These are phyloP conservation scores for Acleris holmiana DNA, from an alignment of 2,888 invertebrate genomes.

Conservation along the genomic window DNA sequence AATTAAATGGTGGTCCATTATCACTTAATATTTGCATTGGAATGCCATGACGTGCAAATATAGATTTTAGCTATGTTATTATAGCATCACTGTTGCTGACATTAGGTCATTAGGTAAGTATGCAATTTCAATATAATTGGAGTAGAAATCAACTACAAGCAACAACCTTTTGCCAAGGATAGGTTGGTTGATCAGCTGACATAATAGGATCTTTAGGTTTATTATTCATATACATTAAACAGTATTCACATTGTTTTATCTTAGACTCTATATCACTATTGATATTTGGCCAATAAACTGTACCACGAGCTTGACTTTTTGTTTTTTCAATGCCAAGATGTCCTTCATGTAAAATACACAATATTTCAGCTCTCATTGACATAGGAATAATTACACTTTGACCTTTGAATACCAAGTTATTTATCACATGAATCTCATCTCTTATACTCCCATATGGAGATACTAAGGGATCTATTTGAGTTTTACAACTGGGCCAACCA, in stretches of 20 bases:
- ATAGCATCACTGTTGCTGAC: slow-evolving; percentile 5
- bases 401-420: neutral
- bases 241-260: slow-evolving; percentile 6
- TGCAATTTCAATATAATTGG: neutral
- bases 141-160: neutral
- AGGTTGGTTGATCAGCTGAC: neutral
- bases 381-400: slow-evolving; percentile 1
- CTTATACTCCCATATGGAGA: neutral
- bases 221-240: slow-evolving; percentile 9
- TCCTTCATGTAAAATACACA: slow-evolving; percentile 7
- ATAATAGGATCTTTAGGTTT: slow-evolving; percentile 4
- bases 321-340: slow-evolving; percentile 5
- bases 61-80: slow-evolving; percentile 1
- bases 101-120: slow-evolving; percentile 3
- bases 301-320: neutral
- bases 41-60: slow-evolving; percentile 9
- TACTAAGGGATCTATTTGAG: neutral
- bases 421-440: neutral
- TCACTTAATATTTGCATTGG: slow-evolving; percentile 12
- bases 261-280: slow-evolving; percentile 8
- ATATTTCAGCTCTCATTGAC: slow-evolving; percentile 1
- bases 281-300: too few relatives aligned
- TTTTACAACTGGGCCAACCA: neutral
- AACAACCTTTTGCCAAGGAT: slow-evolving; percentile 1
- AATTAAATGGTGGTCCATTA: slow-evolving; percentile 26